These are phyloP conservation scores for Climacteris rufus DNA, from an alignment of 2,113 vertebrate species.

Conservation along the genomic window DNA sequence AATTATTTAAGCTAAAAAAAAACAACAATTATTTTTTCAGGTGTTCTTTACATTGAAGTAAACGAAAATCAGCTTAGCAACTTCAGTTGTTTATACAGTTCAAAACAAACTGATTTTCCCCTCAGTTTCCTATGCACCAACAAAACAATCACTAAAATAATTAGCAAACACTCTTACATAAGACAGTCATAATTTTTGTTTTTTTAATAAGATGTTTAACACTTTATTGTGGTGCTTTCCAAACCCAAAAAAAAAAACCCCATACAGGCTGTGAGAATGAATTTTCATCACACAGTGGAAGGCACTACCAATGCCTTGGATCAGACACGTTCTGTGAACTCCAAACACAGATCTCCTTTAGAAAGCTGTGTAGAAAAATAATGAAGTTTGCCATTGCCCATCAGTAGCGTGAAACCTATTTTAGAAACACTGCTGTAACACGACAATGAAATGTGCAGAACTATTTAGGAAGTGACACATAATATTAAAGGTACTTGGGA, in stretches of 20 bases:
- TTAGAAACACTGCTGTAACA: background rate
- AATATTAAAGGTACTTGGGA: background rate
- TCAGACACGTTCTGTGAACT: background rate
- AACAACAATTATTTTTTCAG: background rate
- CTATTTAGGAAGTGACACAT: background rate
- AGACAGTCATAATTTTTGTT: rapidly evolving
- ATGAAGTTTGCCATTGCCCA: background rate
- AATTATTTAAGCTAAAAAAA: background rate
- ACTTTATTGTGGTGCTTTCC: background rate
- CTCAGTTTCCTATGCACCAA: background rate
- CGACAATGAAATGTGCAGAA: background rate
- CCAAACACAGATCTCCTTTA: background rate
- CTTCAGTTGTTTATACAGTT: background rate
- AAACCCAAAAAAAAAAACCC: background rate
- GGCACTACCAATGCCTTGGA: background rate
- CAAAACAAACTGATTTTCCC: background rate
- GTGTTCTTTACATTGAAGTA: background rate
- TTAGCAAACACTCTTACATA: background rate
- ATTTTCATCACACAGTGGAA: background rate
- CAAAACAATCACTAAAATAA: background rate
- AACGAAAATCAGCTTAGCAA: background rate
- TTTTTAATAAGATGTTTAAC: background rate
- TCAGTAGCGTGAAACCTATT: background rate
- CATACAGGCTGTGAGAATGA: background rate
- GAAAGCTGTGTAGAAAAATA: background rate